These are phyloP conservation scores for Spodoptera picta DNA, from an alignment of 2,888 invertebrate genomes.

Conservation along the genomic window DNA sequence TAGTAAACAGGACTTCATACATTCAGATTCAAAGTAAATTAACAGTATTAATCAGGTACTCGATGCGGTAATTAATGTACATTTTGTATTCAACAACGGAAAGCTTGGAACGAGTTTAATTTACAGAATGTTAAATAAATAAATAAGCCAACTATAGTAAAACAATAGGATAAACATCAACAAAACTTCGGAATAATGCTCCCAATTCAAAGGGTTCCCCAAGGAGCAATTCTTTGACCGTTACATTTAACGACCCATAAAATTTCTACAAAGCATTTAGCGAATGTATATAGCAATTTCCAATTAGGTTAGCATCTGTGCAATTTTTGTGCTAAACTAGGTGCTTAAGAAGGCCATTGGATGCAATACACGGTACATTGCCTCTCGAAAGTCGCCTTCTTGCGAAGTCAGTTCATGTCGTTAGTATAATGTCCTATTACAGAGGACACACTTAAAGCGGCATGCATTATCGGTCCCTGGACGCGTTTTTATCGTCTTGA, in stretches of 20 bases:
- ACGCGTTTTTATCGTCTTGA: not conserved
- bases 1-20: conserved; percentile 10
- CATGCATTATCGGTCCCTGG: not conserved
- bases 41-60: conserved; percentile 37
- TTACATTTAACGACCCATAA: conserved; percentile 17
- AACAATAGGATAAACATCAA: conserved; percentile 8
- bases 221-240: conserved; percentile 21
- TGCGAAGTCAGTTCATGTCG: conserved; percentile 19
- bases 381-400: conserved; percentile 27
- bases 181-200: conserved; percentile 4
- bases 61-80: conserved; percentile 26
- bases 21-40: conserved; percentile 33
- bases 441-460: conserved; percentile 8
- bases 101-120: conserved; percentile 29
- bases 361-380: conserved; percentile 40
- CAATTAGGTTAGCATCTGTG: conserved; percentile 12
- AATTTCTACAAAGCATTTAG: not conserved
- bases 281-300: conserved; percentile 11
- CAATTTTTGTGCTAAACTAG: conserved; percentile 28
- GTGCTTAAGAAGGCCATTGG: conserved; percentile 22
- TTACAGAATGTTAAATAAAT: conserved; percentile 9
- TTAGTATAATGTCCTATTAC: conserved; percentile 33
- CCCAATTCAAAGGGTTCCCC: conserved; percentile 26
- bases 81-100: conserved; percentile 18
- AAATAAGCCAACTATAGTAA: conserved; percentile 12